Percentiles rank a stretch among this genome's conserved stretches.
phyloP scores from a whole-genome alignment of 2,113 vertebrate species.

The Mirza zaza region DNA sequence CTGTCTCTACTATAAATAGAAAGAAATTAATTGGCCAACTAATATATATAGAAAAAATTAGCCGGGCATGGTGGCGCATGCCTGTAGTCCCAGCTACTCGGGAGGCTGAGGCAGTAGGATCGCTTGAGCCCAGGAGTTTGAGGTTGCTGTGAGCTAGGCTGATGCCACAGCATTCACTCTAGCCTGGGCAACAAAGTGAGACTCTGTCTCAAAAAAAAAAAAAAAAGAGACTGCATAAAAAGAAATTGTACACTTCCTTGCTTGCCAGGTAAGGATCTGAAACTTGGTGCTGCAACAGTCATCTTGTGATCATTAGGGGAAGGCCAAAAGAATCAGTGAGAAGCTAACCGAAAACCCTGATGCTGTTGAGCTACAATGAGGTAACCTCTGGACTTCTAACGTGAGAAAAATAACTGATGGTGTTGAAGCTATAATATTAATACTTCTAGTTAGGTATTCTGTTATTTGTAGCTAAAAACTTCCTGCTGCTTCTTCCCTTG shows the following conservation, averaged over 20 bases:
- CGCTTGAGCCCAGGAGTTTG: too few relatives aligned
- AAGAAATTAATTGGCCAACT: too few relatives aligned
- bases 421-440: neutral
- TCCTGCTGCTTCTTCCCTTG: neutral
- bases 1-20: too few relatives aligned
- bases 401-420: neutral
- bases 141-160: too few relatives aligned
- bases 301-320: neutral
- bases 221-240: neutral
- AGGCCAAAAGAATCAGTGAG: neutral
- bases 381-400: neutral
- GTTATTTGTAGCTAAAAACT: neutral
- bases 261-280: neutral
- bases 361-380: neutral
- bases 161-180: too few relatives aligned
- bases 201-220: too few relatives aligned
- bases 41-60: too few relatives aligned
- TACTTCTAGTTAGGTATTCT: neutral
- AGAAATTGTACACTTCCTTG: neutral
- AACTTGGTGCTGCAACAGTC: neutral
- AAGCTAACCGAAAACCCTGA: neutral
- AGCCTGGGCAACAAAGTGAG: too few relatives aligned
- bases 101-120: too few relatives aligned
- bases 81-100: too few relatives aligned
- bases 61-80: too few relatives aligned